Evolutionary conservation across 1,140 invertebrate genomes (phyloP).

Genomic region (Thalassaphorura encarpata): DNA sequence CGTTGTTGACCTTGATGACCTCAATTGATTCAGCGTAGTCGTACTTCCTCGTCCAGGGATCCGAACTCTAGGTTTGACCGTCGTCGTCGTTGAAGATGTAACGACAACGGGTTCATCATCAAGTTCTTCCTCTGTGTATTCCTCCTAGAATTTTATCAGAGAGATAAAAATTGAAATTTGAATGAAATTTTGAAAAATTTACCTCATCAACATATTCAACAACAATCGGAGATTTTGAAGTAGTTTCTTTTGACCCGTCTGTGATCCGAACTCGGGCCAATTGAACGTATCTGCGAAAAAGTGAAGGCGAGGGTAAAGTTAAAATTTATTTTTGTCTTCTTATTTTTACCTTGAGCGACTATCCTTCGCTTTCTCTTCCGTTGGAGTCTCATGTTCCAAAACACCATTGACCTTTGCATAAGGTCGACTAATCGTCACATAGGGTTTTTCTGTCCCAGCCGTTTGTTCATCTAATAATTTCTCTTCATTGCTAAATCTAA

Average conservation of each 20-base stretch:
- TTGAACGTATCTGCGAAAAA: constrained; percentile 8
- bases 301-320: background rate
- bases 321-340: background rate
- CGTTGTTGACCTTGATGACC: constrained; percentile 4
- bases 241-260: background rate
- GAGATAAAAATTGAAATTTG: background rate
- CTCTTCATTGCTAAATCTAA: constrained; percentile 29
- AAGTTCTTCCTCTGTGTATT: constrained; percentile 11
- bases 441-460: constrained; percentile 18
- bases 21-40: background rate
- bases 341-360: background rate
- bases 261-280: background rate
- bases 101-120: constrained; percentile 15
- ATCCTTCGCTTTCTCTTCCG: constrained; percentile 12
- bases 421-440: constrained; percentile 31
- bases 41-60: background rate
- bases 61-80: background rate
- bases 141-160: constrained; percentile 8
- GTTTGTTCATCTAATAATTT: constrained; percentile 19
- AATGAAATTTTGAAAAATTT: background rate
- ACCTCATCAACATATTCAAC: background rate
- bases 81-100: background rate
- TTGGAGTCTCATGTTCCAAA: constrained; percentile 9
- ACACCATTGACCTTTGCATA: constrained; percentile 27
- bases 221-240: too few species aligned